Evolutionary conservation across 2,797 vertebrate genomes (phyloP).

Genomic region (Spondyliosoma cantharus): DNA sequence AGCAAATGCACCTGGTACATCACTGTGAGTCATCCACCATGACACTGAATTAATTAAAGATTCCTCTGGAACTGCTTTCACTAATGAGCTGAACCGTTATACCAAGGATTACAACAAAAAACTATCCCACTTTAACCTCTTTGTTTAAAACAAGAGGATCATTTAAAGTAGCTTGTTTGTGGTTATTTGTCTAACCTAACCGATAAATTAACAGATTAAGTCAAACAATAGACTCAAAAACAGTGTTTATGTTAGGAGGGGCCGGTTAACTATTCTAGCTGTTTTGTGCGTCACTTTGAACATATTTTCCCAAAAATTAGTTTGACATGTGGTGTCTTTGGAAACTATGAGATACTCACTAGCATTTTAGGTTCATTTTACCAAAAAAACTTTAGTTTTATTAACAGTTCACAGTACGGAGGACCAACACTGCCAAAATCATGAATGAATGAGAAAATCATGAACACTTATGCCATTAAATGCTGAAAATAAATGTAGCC

Average conservation of each 20-base stretch:
- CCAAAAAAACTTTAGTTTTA: background rate
- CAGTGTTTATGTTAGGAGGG: no score
- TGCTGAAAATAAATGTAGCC: no score
- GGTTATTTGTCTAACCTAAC: background rate
- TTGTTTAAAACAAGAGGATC: no score
- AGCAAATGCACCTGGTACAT: slow-evolving; percentile 92
- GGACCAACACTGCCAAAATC: no score
- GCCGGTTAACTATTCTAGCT: background rate
- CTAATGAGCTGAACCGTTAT: background rate
- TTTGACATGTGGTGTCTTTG: background rate
- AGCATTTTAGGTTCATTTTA: background rate
- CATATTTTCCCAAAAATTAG: background rate
- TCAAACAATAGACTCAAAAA: background rate
- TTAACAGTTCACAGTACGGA: no score
- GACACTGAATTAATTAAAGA: background rate
- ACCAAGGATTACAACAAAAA: background rate
- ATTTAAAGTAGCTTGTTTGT: background rate
- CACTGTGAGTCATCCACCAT: slow-evolving; percentile 83
- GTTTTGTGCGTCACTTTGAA: background rate
- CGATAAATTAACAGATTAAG: background rate
- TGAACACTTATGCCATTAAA: no score
- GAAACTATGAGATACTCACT: background rate
- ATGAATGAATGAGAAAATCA: no score
- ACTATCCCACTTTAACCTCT: background rate
- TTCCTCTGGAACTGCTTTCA: background rate